A percentile compares a stretch with the other conserved stretches of the same genome.
Evolutionary conservation across 2,113 vertebrate species (phyloP).

Genomic region (Caranx melampygus): DNA sequence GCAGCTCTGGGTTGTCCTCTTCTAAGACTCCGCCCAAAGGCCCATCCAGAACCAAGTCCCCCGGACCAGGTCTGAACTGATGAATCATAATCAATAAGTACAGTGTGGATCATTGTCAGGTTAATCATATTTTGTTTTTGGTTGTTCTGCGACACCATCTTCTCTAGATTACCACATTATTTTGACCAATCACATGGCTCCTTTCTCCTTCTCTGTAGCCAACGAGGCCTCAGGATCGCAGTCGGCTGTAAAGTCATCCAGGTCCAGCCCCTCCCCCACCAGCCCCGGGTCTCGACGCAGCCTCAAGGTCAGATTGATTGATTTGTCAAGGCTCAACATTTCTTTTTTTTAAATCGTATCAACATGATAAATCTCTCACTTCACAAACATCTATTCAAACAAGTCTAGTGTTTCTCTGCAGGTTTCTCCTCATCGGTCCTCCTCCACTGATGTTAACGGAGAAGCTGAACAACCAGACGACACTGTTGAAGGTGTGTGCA

Average conservation of each 20-base stretch:
- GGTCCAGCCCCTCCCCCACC: slow-evolving; percentile 91
- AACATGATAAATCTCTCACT: too few species aligned
- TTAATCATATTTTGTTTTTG: too few species aligned
- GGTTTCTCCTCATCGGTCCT: slow-evolving; percentile 86
- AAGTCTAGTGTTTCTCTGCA: slow-evolving; percentile 50
- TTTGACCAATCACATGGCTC: slow-evolving; percentile 22
- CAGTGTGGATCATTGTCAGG: too few species aligned
- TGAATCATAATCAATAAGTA: background rate
- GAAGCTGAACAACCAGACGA: slow-evolving; percentile 83
- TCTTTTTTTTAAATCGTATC: too few species aligned
- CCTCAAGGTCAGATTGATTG: slow-evolving; percentile 86
- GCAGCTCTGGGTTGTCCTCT: slow-evolving; percentile 49
- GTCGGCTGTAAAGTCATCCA: slow-evolving; percentile 87
- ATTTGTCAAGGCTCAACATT: background rate
- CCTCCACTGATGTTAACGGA: slow-evolving; percentile 90
- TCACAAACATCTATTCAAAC: too few species aligned
- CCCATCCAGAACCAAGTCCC: slow-evolving; percentile 74
- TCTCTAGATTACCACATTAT: background rate
- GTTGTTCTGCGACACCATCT: too few species aligned
- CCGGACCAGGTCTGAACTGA: slow-evolving; percentile 65
- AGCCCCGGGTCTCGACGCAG: slow-evolving; percentile 90
- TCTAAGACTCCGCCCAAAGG: slow-evolving; percentile 63
- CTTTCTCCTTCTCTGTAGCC: slow-evolving; percentile 75
- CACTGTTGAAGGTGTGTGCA: slow-evolving; percentile 87
- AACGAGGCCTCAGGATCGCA: slow-evolving; percentile 89